These are phyloP conservation scores for Camponotus fellah DNA, from an alignment of 2,888 invertebrate species.

Conservation along the genomic window DNA sequence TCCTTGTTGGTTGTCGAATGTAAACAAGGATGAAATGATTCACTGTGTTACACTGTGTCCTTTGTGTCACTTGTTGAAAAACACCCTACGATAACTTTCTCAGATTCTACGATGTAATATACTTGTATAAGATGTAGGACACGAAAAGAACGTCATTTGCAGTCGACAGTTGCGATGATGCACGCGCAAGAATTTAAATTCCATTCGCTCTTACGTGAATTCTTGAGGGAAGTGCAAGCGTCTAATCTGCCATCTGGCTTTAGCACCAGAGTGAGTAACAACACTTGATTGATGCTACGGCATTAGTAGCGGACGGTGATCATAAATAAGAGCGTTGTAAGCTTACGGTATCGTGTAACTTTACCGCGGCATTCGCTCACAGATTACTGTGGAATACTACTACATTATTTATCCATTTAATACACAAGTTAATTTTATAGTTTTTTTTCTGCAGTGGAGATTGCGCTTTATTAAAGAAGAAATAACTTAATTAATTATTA, in stretches of 20 bases:
- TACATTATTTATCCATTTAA: conserved; percentile 36
- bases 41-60: no score
- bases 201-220: neutral
- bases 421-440: conserved; percentile 29
- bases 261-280: conserved; percentile 41
- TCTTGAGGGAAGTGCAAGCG: conserved; percentile 13
- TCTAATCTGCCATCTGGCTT: conserved; percentile 49
- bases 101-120: neutral
- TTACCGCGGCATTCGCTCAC: conserved; percentile 18
- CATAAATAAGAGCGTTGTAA: conserved; percentile 44
- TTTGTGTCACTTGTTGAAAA: no score
- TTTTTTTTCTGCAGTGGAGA: neutral
- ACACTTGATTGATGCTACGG: conserved; percentile 42
- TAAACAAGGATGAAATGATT: no score
- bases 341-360: conserved; percentile 47
- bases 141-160: neutral
- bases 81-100: neutral
- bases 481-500: neutral
- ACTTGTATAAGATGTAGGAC: no score
- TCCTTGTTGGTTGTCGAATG: no score
- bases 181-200: conserved; percentile 17
- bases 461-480: conserved; percentile 21
- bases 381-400: conserved; percentile 25
- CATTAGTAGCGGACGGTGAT: conserved; percentile 42
- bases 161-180: conserved; percentile 19